Evolutionary conservation across 2,797 vertebrate genomes (phyloP).

Genomic region (Parauchenoglanis ngamensis): DNA sequence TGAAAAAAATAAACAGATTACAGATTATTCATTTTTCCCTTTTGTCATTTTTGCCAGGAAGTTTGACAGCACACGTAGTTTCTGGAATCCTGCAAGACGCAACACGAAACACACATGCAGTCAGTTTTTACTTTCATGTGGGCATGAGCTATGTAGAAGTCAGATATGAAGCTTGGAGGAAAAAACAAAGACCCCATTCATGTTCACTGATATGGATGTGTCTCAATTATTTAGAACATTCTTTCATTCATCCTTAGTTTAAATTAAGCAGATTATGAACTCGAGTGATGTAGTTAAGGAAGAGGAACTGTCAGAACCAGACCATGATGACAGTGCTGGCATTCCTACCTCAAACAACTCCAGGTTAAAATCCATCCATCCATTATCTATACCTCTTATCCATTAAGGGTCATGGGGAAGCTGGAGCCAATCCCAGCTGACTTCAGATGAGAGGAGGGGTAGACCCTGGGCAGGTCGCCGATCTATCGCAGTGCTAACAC

Average conservation of each 20-base stretch:
- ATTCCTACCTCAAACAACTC: neutral
- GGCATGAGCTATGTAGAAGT: neutral
- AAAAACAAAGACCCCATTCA: neutral
- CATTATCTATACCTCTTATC: too few relatives aligned
- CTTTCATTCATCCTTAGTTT: neutral
- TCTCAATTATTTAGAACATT: neutral
- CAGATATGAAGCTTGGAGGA: neutral
- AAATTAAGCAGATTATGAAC: neutral
- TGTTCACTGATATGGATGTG: neutral
- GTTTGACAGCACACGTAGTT: neutral
- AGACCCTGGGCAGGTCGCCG: too few relatives aligned
- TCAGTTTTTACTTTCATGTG: neutral
- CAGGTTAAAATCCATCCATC: too few relatives aligned
- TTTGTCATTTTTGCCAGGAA: neutral
- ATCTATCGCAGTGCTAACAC: too few relatives aligned
- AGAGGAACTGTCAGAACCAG: neutral
- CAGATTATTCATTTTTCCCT: neutral
- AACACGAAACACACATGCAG: neutral
- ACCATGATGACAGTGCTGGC: neutral
- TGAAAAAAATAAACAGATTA: too few relatives aligned
- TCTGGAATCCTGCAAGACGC: neutral
- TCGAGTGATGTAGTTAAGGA: neutral
- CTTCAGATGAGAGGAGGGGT: too few relatives aligned
- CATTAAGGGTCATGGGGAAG: too few relatives aligned
- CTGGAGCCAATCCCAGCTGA: too few relatives aligned